phyloP scores from a whole-genome alignment of 2,888 invertebrate genomes.

The Leucophenga montana region DNA sequence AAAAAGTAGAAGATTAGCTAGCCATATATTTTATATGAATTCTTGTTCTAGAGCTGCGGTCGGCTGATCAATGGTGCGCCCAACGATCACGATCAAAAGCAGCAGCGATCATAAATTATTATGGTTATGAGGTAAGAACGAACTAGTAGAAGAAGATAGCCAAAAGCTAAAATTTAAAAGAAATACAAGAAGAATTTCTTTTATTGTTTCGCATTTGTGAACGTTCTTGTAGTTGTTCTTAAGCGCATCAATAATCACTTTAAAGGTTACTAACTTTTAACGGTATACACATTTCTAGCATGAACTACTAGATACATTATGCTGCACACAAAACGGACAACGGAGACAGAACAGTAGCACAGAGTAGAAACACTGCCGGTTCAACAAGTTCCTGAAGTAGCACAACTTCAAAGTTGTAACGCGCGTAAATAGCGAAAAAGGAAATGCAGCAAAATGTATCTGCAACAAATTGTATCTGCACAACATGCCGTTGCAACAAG shows the following conservation, averaged over 20 bases:
- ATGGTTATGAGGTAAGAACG: slow-evolving; percentile 19
- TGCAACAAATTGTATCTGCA: too few species aligned
- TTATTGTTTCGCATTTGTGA: not conserved
- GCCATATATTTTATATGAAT: too few species aligned
- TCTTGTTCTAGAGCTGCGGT: not conserved
- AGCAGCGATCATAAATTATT: slow-evolving; percentile 20
- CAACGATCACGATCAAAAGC: not conserved
- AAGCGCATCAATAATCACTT: not conserved
- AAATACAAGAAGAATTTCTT: slow-evolving; percentile 2
- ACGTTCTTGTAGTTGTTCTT: not conserved
- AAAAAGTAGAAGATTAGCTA: not conserved
- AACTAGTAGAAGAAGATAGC: not conserved
- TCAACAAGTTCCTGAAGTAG: too few species aligned
- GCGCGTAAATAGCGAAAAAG: too few species aligned
- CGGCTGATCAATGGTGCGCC: not conserved
- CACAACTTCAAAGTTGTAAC: too few species aligned
- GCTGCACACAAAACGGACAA: slow-evolving; percentile 1
- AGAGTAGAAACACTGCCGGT: too few species aligned
- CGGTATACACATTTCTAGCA: slow-evolving; percentile 45
- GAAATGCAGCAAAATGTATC: too few species aligned
- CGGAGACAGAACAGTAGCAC: not conserved
- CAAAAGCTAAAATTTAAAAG: not conserved
- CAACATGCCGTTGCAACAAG: too few species aligned
- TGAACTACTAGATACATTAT: too few species aligned
- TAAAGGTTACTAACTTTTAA: slow-evolving; percentile 56